Percentiles rank a stretch among this genome's conserved stretches.
Evolutionary conservation across 2,888 invertebrate genomes (phyloP).

Genomic region (Leptinotarsa peninsularis): DNA sequence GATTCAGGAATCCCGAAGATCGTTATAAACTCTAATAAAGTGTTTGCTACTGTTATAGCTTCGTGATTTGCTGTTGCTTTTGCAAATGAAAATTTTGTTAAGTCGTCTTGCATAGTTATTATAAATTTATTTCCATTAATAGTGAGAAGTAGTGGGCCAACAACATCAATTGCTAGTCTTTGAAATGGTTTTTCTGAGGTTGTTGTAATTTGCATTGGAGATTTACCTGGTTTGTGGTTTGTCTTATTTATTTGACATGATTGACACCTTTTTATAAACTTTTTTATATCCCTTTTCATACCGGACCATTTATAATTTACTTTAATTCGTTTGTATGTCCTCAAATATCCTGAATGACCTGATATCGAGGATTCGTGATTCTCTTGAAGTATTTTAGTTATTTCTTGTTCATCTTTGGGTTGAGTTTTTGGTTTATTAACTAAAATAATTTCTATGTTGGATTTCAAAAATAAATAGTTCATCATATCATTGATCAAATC

Average conservation of each 20-base stretch:
- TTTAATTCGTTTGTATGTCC: no score
- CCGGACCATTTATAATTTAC: no score
- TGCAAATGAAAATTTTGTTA: constrained; percentile 50
- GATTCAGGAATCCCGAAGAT: constrained; percentile 60
- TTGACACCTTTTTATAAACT: constrained; percentile 33
- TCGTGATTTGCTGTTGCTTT: constrained; percentile 51
- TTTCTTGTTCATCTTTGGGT: no score
- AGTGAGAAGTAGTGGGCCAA: constrained; percentile 56
- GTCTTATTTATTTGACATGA: constrained; percentile 47
- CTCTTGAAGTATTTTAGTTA: no score
- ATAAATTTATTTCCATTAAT: constrained; percentile 26
- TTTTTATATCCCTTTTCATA: no score
- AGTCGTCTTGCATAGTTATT: no score
- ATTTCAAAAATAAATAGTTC: no score
- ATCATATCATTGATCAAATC: neutral
- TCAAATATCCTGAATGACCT: no score
- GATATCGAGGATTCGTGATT: no score
- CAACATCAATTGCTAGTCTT: constrained; percentile 54
- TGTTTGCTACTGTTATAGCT: constrained; percentile 19
- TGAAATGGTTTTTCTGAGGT: constrained; percentile 53
- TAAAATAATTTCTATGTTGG: no score
- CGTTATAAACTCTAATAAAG: constrained; percentile 43
- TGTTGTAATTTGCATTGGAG: constrained; percentile 3
- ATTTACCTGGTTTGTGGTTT: constrained; percentile 23
- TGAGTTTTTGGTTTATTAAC: no score